Conservation (phyloP, 1,140 invertebrate genomes). For the Brachionus angularis region DNA sequence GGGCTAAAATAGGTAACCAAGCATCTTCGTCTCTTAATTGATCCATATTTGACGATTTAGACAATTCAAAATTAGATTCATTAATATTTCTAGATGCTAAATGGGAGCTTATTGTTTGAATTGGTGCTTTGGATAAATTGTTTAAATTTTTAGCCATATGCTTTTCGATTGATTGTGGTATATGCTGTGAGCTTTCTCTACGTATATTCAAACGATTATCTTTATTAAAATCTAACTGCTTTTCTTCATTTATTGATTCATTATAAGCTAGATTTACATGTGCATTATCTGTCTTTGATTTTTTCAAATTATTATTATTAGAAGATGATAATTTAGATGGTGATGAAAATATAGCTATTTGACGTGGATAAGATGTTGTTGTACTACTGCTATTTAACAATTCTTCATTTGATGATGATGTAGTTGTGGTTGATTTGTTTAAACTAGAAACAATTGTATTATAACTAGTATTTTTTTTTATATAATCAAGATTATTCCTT, state of each 20-base stretch:
- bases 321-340: too few species aligned
- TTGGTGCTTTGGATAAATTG: conserved; percentile 2
- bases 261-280: conserved; percentile 30
- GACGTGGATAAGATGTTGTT: conserved; percentile 14
- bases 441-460: conserved; percentile 19
- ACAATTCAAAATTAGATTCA: conserved; percentile 3
- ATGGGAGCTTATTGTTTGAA: background rate
- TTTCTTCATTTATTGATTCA: background rate
- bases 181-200: conserved; percentile 10
- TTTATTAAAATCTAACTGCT: background rate
- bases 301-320: too few species aligned
- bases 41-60: too few species aligned
- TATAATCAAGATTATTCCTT: too few species aligned
- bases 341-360: conserved; percentile 28
- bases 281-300: conserved; percentile 10
- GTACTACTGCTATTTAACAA: too few species aligned
- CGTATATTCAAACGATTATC: background rate
- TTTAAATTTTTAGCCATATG: conserved; percentile 29
- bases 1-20: conserved; percentile 33
- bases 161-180: conserved; percentile 27
- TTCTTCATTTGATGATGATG: too few species aligned
- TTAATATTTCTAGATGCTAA: conserved; percentile 11
- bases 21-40: conserved; percentile 42
- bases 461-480: too few species aligned
- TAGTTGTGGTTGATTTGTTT: background rate